Conservation (phyloP, 2,797 vertebrate species). For the Ispidina lecontei region DNA sequence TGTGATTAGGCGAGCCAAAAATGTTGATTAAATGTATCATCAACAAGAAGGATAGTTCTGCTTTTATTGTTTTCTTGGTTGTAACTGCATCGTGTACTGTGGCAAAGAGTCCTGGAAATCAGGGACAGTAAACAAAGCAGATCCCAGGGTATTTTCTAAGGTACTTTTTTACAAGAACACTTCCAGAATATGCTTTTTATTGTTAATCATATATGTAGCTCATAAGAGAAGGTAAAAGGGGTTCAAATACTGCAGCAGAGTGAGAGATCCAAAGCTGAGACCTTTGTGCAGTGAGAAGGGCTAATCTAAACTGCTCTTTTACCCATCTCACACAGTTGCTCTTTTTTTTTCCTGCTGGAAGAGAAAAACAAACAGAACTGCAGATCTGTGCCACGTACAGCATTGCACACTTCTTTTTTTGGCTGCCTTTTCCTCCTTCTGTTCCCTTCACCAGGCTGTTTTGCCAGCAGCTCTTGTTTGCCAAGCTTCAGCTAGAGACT, state of each 20-base stretch:
- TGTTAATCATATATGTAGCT: not conserved
- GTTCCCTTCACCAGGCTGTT: slow-evolving; percentile 42
- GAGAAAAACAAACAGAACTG: slow-evolving; percentile 36
- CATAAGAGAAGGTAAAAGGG: not conserved
- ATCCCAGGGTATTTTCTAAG: not conserved
- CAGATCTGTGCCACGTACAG: not conserved
- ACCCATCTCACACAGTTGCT: slow-evolving; percentile 24
- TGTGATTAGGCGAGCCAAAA: not conserved
- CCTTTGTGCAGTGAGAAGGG: not conserved
- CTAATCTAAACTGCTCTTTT: slow-evolving; percentile 6
- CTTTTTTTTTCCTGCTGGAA: slow-evolving; percentile 25
- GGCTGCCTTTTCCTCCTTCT: slow-evolving; percentile 47
- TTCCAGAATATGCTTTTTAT: not conserved
- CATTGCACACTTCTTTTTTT: slow-evolving; percentile 7
- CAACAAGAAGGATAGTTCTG: not conserved
- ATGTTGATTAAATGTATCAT: not conserved
- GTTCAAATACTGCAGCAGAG: not conserved
- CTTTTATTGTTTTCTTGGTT: not conserved
- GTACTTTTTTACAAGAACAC: not conserved
- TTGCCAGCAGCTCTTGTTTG: slow-evolving; percentile 57
- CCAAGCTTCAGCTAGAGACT: slow-evolving; percentile 49
- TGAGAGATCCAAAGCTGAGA: not conserved
- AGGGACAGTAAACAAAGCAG: not conserved
- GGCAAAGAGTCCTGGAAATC: not conserved
- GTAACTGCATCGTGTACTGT: accelerated